Base-by-base conservation (phyloP, 2,888 invertebrate species). In the Piscicola geometra region DNA sequence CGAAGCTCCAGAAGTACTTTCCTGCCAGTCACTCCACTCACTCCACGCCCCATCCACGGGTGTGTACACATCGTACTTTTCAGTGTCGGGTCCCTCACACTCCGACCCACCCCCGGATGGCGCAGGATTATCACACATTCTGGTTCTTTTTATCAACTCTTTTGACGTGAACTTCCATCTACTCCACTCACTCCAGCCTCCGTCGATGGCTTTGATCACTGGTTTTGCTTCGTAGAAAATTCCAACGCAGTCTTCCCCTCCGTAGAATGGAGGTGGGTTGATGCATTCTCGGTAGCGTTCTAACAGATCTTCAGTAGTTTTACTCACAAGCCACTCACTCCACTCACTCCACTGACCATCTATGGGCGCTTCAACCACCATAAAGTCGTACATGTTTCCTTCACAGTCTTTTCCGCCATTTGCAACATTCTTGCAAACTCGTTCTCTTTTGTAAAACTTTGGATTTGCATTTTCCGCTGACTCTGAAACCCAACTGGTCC, bases 41-140 rank as follows among this genome's bases (percentile, higher is more conserved):
- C 68, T 74, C 80, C 80, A 80, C 15, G 70, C 75, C 33, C 80
- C 78, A 47, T 78, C 73, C n/a, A 47, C 33, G n/a, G 76, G 73
- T 76, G 52, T 28, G 25, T 30, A 32, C 28, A 25, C 85, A 18
- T 77, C 74, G 69, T 81, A 79, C 3, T 72, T 77, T 71, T 84
- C 81, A 28, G 78, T 77, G 47, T 76, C 77, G n/a, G 78, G 79
- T 3, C 84, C 85, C n/a, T 60, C 71, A 78, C 86, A 86, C 2
- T 70, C 68, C 15, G 75, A 77, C 0, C 86, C 86, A 50, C 83
- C 84, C 78, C 82, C 81, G 56, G 80, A 79, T 2, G 84, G 83
- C 15, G 78, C 75, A 2, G 85, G 85, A 64, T 81, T 81, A 78
- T 84, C 81, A 80, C 86, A 86, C 3, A 79, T 75, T 36, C 86